Percentiles rank a stretch among this genome's conserved stretches.
Evolutionary conservation across 2,888 invertebrate genomes (phyloP).

Genomic region (Acholoe squamosa): DNA sequence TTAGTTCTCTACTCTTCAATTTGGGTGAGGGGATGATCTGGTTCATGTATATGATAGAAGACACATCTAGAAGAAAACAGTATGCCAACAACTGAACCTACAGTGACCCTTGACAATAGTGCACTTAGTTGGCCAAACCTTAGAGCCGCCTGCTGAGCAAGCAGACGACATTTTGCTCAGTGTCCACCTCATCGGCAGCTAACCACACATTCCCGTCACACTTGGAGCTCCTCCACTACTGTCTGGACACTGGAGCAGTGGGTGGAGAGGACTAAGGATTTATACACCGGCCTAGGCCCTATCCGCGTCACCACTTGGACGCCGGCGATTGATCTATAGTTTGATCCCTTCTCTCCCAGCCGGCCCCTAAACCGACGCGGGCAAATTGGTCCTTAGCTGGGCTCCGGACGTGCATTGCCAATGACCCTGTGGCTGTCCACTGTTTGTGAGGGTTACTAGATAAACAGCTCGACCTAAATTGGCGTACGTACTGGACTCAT

Average conservation of each 20-base stretch:
- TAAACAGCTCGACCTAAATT: conserved; percentile 3
- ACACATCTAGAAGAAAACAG: too few species aligned
- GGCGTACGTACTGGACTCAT: conserved; percentile 32
- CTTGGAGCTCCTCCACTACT: neutral
- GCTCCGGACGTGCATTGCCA: neutral
- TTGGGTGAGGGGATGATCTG: too few species aligned
- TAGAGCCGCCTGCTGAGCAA: too few species aligned
- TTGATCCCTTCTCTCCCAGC: conserved; percentile 23
- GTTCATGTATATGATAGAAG: too few species aligned
- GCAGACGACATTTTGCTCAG: too few species aligned
- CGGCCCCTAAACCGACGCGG: conserved; percentile 11
- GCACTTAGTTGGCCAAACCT: too few species aligned
- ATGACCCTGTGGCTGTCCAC: conserved; percentile 2
- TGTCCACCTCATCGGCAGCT: neutral
- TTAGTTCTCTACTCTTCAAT: too few species aligned
- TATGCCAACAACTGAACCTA: too few species aligned
- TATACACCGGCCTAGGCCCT: neutral
- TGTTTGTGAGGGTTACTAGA: conserved; percentile 16
- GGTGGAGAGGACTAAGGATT: neutral
- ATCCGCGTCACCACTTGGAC: conserved; percentile 29
- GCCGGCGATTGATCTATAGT: conserved; percentile 33
- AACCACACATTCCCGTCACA: conserved; percentile 43
- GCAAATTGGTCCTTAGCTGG: conserved; percentile 39
- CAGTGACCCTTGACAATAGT: too few species aligned
- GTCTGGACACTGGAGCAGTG: neutral